Evolutionary conservation across 2,113 vertebrate genomes (phyloP), one percentile per base, ranked within the genome.

Genomic region (Pangasianodon hypophthalmus): DNA sequence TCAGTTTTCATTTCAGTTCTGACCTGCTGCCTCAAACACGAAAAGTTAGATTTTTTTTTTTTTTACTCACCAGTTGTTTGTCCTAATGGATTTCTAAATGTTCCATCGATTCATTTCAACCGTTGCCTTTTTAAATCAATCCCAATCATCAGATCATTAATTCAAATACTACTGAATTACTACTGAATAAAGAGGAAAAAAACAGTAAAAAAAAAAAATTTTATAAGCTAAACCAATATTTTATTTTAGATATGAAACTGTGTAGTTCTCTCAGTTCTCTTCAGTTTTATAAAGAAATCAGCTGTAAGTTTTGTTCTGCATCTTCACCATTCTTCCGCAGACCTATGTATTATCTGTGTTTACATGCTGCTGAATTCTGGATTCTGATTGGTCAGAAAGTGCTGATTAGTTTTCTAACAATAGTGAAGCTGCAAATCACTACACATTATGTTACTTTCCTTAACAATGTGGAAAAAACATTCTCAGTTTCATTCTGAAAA

Each of bases 1-100:
- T 77, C 41, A 77, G 73, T 10, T 80, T 50, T 80, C 75, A 80
- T 80, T 80, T 80, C 46, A 50, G 37, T 46, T 75, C 37, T 75
- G 37, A 44, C 71, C 37, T 75, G 37, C 67, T 71, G 67, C n/a
- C 67, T 71, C n/a, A 21, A 44, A 44, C 71, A 44, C 9, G 16
- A 75, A 71, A 71, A 6, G 21, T 46, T 4, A 1, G 1, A 6
- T 73, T 32, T 46, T 46, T 3, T 77, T 71, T 5, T 73, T 73
- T 69, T 71, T 37, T 37, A 18, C 32, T 32, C 67, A 41, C 29
- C 29, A 32, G 29, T 69, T 5, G 26, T 69, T n/a, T 69, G 64
- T 32, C 24, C 58, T n/a, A 16, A 69, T 1, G 29, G 32, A 44
- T 41, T 73, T 44, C 41, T 44, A 29, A 6, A 21, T 73, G 10